These are phyloP conservation scores for Hippoglossus hippoglossus DNA, from an alignment of 2,797 vertebrate species.

Conservation along the genomic window DNA sequence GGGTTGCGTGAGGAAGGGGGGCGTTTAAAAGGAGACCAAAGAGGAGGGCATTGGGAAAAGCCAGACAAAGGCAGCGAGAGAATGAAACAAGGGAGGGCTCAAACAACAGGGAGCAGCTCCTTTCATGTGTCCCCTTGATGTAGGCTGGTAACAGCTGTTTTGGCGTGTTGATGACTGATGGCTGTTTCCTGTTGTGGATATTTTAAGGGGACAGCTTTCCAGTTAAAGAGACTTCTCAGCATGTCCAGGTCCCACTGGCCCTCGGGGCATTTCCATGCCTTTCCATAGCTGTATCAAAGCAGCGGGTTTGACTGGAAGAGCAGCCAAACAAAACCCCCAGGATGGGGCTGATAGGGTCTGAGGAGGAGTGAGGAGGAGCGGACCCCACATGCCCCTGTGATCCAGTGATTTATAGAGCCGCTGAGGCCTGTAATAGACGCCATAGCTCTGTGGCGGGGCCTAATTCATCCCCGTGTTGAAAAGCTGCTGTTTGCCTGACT, in stretches of 20 bases:
- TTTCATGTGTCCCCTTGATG: slow-evolving; percentile 90
- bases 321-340: slow-evolving; percentile 73
- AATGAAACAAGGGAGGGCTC: slow-evolving; percentile 83
- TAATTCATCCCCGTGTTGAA: slow-evolving; percentile 77
- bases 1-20: slow-evolving; percentile 69
- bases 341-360: slow-evolving; percentile 56
- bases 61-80: slow-evolving; percentile 81
- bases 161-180: slow-evolving; percentile 89
- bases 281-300: slow-evolving; percentile 76
- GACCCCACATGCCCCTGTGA: slow-evolving; percentile 77
- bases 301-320: slow-evolving; percentile 68
- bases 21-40: slow-evolving; percentile 72
- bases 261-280: slow-evolving; percentile 76
- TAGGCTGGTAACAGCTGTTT: slow-evolving; percentile 91
- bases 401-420: slow-evolving; percentile 77
- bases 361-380: slow-evolving; percentile 72
- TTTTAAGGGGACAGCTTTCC: slow-evolving; percentile 88
- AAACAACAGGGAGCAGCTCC: slow-evolving; percentile 83
- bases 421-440: slow-evolving; percentile 74
- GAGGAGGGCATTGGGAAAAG: slow-evolving; percentile 78
- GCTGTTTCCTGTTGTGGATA: slow-evolving; percentile 92
- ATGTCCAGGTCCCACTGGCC: slow-evolving; percentile 71
- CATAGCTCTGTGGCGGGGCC: slow-evolving; percentile 63
- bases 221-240: slow-evolving; percentile 84
- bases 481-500: slow-evolving; percentile 70